Evolutionary conservation across 2,888 invertebrate species (phyloP), one percentile per base, ranked within the genome.

Genomic region (Drosophila colorata): DNA sequence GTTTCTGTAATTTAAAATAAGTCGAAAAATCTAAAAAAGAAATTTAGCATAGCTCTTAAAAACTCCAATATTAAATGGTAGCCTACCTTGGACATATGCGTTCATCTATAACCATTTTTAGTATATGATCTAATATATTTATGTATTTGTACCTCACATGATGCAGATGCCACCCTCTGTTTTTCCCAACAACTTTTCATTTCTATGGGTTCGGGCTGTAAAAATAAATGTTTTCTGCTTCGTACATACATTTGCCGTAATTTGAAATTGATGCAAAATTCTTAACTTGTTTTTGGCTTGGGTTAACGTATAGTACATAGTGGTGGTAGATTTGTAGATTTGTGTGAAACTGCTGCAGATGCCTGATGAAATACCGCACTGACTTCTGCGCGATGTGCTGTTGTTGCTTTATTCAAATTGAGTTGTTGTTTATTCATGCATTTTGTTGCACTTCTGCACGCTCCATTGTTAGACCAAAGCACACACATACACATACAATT

Each of bases 391-490:
- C 41, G 56, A 61, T 31, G 25, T 37, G 66, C 69, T 69, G 51
- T 57, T 85, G 72, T 81, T 85, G 82, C 66, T 74, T 70, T 77
- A 82, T 87, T 87, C 80, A 85, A 87, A 83, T 87, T 77, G 86
- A 83, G 83, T 77, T 87, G 76, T 87, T 78, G 85, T 78, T 85
- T 80, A 82, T 88, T 86, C 88, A 80, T 83, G 87, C 88, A 86
- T 74, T 80, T 76, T 88, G 88, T 78, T 86, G 87, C 84, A 83
- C 75, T 73, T 66, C 75, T 73, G 63, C 57, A 67, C 55, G 68
- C 71, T 64, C 56, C 57, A 82, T 82, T 83, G 83, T 83, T 85
- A 65, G 68, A 46, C 58, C 57, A 53, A 68, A 66, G 59, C 59
- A 65, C 61, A 69, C 66, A 53, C 7, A 41, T 28, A 55, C 40